Base-by-base conservation (phyloP, 2,888 invertebrate species). In the Dicycla oo region DNA sequence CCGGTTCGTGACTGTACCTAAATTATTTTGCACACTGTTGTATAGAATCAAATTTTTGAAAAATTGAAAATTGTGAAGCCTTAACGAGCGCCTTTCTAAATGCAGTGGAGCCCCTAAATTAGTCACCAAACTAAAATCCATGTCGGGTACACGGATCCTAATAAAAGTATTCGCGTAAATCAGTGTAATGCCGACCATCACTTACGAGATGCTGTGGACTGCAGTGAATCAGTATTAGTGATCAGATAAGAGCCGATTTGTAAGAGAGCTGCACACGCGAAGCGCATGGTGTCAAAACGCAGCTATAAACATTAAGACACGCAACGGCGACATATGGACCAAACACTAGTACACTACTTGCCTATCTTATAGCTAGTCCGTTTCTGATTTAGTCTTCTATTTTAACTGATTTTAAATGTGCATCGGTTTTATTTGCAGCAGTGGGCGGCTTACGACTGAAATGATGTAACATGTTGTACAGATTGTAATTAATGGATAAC, bases 181-280 rank as follows among this genome's bases (percentile, higher is more conserved):
- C 78, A 73, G 43, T 49, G 13, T 73, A 56, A 63, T 23, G 65
- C 20, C 26, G 47, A 10, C 13, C 54, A 60, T 81, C 66, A 57
- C 45, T 69, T 38, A 72, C 1, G 15, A 65, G 45, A 69, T 40
- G 49, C 38, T 62, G 58, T 23, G 26, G 40, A 47, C 26, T 57
- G 57, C 38, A 30, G 43, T 73, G 56, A 82, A 71, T 71, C 69
- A 62, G 61, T 58, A 53, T 58, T 49, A 68, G 11, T 11, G 40
- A 81, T 84, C 83, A 71, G 80, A 84, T 82, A 80, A 60, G 54
- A 38, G 43, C 18, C 53, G 71, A 69, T 69, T 54, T 54, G 75
- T 72, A 64, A 61, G 51, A 43, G 40, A 49, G 61, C 20, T 49
- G 53, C 56, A 26, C 81, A 77, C 69, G 78, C 77, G 66, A 81